phyloP scores from a whole-genome alignment of 2,113 vertebrate genomes.

The Isurus oxyrinchus region DNA sequence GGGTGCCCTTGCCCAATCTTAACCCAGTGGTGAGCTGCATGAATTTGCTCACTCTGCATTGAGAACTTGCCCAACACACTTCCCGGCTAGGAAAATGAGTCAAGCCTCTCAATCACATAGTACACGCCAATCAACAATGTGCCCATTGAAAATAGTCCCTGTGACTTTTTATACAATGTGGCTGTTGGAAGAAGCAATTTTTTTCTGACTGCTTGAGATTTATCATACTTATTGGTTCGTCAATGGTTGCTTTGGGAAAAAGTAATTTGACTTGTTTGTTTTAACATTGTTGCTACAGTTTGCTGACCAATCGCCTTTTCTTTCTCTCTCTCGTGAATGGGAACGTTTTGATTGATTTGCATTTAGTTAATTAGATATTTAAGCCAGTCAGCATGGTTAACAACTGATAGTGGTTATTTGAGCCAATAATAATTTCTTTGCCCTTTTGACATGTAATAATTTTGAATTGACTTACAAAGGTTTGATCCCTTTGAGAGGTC shows the following conservation, averaged over 20 bases:
- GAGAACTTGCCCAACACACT: background rate
- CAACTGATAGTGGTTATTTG: background rate
- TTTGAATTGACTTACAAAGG: background rate
- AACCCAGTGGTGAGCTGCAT: background rate
- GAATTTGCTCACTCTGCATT: background rate
- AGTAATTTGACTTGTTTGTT: constrained; percentile 13
- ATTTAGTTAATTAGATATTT: background rate
- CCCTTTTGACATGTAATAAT: background rate
- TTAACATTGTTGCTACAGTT: background rate
- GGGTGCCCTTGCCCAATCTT: background rate
- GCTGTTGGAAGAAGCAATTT: background rate
- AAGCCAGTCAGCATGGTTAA: background rate
- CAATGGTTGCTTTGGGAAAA: background rate
- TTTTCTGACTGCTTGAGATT: background rate
- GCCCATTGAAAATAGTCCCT: background rate
- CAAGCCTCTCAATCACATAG: background rate
- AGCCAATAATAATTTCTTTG: background rate
- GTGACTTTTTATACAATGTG: background rate
- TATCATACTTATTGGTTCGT: background rate
- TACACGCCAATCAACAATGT: background rate
- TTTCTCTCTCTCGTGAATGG: background rate
- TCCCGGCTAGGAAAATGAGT: background rate
- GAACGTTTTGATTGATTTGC: constrained; percentile 1
- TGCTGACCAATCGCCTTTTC: background rate
- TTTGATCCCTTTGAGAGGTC: constrained; percentile 12